Percentiles rank a stretch among this genome's conserved stretches.
phyloP scores from a whole-genome alignment of 2,888 invertebrate genomes.

The Epinotia nisella region DNA sequence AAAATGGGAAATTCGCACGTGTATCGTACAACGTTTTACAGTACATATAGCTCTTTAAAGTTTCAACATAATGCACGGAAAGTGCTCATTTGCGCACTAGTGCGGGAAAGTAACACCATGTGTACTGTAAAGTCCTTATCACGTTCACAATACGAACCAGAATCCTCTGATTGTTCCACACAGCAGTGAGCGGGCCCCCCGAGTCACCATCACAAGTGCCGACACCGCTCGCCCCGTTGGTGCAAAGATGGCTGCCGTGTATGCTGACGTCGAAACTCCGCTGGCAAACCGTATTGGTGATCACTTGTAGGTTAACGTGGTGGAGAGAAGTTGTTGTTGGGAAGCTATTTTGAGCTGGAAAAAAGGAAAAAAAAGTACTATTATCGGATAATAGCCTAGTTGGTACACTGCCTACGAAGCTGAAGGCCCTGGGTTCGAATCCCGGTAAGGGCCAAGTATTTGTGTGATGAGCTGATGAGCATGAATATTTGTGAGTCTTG shows the following conservation, averaged over 20 bases:
- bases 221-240: conserved; percentile 67
- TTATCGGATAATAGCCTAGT: background rate
- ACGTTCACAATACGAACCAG: conserved; percentile 60
- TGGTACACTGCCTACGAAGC: no score
- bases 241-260: conserved; percentile 75
- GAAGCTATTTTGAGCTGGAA: conserved; percentile 62
- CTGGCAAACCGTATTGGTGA: conserved; percentile 74
- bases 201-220: conserved; percentile 80
- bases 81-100: no score
- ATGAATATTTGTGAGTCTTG: no score
- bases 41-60: no score
- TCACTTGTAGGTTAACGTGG: conserved; percentile 54
- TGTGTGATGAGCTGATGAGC: no score
- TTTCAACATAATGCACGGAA: no score
- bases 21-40: no score
- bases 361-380: background rate
- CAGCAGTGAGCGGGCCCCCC: conserved; percentile 68
- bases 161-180: conserved; percentile 57
- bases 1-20: no score
- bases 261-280: conserved; percentile 66
- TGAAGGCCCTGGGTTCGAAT: no score
- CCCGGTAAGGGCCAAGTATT: no score
- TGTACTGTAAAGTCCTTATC: no score
- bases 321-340: conserved; percentile 59
- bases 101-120: no score